Percentiles rank a stretch among this genome's conserved stretches.
Conservation (phyloP, 1,140 invertebrate species). For the Eubasilissa regina region DNA sequence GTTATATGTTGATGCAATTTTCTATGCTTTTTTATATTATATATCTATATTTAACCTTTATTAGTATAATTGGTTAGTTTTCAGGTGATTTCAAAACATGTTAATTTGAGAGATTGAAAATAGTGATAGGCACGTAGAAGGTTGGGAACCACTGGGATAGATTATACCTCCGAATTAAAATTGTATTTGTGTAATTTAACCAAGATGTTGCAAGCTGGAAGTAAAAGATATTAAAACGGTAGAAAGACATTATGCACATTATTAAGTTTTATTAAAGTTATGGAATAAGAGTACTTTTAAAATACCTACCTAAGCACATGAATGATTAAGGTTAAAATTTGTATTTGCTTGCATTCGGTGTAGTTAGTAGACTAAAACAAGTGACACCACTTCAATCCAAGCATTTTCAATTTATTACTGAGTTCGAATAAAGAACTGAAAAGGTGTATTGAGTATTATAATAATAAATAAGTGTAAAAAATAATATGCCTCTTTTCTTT, state of each 20-base stretch:
- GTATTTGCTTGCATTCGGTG: constrained; percentile 47
- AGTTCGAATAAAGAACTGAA: constrained; percentile 53
- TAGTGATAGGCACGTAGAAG: too few relatives aligned
- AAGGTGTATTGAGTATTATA: constrained; percentile 39
- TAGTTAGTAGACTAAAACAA: constrained; percentile 38
- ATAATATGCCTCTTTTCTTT: too few relatives aligned
- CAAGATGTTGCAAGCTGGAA: not conserved
- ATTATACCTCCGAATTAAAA: not conserved
- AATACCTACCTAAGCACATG: constrained; percentile 32
- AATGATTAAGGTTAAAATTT: constrained; percentile 30
- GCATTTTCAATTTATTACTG: constrained; percentile 44
- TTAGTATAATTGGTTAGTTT: too few relatives aligned
- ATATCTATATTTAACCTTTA: too few relatives aligned
- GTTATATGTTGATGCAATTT: too few relatives aligned
- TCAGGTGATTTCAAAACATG: too few relatives aligned
- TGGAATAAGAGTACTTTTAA: constrained; percentile 8
- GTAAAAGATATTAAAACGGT: not conserved
- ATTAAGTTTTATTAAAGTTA: not conserved
- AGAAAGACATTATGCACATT: not conserved
- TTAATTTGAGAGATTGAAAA: too few relatives aligned
- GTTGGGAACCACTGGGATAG: too few relatives aligned
- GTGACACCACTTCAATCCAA: constrained; percentile 30
- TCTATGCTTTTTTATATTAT: too few relatives aligned
- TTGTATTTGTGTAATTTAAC: not conserved
- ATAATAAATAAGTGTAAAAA: constrained; percentile 47